Percentiles rank a stretch among this genome's conserved stretches.
Conservation (phyloP, 1,140 invertebrate species). For the Tribolium castaneum region DNA sequence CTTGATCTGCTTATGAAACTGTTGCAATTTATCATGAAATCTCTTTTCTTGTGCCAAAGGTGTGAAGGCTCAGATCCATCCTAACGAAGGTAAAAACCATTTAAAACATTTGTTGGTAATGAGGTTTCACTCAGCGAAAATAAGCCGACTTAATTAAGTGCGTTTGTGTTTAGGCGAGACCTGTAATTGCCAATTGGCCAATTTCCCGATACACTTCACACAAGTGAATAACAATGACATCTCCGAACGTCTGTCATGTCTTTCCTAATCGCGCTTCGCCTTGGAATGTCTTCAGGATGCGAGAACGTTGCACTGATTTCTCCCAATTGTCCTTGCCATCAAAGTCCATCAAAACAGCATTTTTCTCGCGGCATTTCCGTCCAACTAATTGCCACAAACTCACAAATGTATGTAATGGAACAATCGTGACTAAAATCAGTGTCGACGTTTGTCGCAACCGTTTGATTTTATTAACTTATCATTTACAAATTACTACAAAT, state of each 20-base stretch:
- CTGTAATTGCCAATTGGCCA: not conserved
- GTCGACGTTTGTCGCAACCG: slow-evolving; percentile 1
- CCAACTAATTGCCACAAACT: not conserved
- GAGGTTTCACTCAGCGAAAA: not conserved
- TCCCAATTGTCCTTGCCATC: slow-evolving; percentile 2
- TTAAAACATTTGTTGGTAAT: not conserved
- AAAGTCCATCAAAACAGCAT: not conserved
- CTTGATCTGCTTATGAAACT: slow-evolving; percentile 32
- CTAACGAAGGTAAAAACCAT: not conserved
- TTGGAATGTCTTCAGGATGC: slow-evolving; percentile 23
- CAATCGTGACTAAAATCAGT: slow-evolving; percentile 5
- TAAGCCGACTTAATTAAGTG: slow-evolving; percentile 11
- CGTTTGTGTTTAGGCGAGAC: not conserved
- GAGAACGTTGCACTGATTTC: slow-evolving; percentile 16
- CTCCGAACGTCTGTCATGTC: not conserved
- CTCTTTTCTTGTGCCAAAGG: slow-evolving; percentile 11
- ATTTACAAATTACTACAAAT: slow-evolving; percentile 26
- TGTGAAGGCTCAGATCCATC: not conserved
- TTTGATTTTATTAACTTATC: slow-evolving; percentile 30
- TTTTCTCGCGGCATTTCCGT: not conserved
- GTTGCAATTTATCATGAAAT: slow-evolving; percentile 17
- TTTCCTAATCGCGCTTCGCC: slow-evolving; percentile 8
- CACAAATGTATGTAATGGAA: not conserved
- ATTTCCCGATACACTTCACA: slow-evolving; percentile 12
- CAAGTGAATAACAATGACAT: not conserved